Evolutionary conservation across 2,888 invertebrate species (phyloP).

Genomic region (Drosophila kambysellisi): DNA sequence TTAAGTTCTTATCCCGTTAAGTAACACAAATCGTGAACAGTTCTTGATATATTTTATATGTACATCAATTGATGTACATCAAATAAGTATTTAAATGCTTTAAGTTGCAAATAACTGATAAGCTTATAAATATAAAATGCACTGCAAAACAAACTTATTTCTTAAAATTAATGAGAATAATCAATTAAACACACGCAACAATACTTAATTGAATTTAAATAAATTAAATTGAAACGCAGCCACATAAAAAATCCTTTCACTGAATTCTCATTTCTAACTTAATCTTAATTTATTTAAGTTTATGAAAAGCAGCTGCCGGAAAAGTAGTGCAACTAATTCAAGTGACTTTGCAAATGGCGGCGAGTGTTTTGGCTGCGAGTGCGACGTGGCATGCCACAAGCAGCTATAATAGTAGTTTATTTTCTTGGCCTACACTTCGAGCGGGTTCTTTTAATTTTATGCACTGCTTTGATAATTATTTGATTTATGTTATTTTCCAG

Average conservation of each 20-base stretch:
- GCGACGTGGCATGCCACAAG: constrained; percentile 56
- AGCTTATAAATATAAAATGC: background rate
- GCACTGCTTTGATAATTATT: background rate
- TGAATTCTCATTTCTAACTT: background rate
- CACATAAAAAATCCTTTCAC: background rate
- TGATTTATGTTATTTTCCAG: background rate
- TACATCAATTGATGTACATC: background rate
- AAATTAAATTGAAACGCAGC: background rate
- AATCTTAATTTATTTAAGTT: background rate
- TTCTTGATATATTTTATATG: background rate
- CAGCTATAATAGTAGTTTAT: constrained; percentile 38
- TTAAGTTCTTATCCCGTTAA: background rate
- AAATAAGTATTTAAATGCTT: background rate
- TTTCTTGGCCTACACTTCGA: constrained; percentile 2
- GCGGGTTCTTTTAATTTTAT: constrained; percentile 6
- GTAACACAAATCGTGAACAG: background rate
- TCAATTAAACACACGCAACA: background rate
- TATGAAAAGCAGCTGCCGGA: background rate
- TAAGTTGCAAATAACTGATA: background rate
- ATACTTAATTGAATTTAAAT: background rate
- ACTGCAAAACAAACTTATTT: background rate
- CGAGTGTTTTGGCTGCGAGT: constrained; percentile 12
- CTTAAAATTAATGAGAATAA: background rate
- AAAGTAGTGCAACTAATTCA: constrained; percentile 43
- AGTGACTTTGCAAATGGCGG: constrained; percentile 17